Base-by-base conservation (phyloP, 2,888 invertebrate species). In the Chaitophorus viminalis region DNA sequence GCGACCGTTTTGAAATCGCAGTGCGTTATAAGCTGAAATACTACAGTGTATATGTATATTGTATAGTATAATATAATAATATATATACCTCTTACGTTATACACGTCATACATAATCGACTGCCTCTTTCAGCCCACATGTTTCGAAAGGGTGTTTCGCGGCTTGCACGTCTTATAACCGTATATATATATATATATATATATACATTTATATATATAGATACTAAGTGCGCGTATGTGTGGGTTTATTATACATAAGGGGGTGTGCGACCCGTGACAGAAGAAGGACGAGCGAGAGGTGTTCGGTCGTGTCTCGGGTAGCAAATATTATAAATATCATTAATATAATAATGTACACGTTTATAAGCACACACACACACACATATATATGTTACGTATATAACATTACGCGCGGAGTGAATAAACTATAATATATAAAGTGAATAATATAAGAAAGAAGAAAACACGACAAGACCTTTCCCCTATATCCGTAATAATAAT, bases 121-220 rank as follows among this genome's bases (percentile, higher is more conserved):
- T 14, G 54, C 33, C 14, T 29, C 77, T 25, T 79, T 70, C 52
- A 70, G 46, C 70, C 72, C 82, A 82, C 33, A 33, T 82, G 82
- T 82, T 82, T 82, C 82, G 52, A 82, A 82, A 82, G 46, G 82
- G 82, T 82, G 70, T 82, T 4, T 70, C 9, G 65, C n/a, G 46
- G 46, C 46, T 46, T n/a, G n/a, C 65, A 65, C 11, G 65, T n/a
- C 36, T 25, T 75, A 14, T 11, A 25, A 81, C 52, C 60, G 60
- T 60, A 6, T n/a, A 65, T n/a, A 0, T 81, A 6, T 29, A 18
- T 29, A 0, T 29, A 18, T 18, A 25, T 21, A 17, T 31, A n/a
- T 75, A 14, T 68, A 25, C 29, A 31, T 14, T 29, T 29, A 14
- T 70, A 31, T 17, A 14, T 1, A 17, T 3, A 8, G 39, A 11